Percentiles rank a stretch among this genome's conserved stretches.
Conservation (phyloP, 2,113 vertebrate genomes). For the Calidris pugnax region DNA sequence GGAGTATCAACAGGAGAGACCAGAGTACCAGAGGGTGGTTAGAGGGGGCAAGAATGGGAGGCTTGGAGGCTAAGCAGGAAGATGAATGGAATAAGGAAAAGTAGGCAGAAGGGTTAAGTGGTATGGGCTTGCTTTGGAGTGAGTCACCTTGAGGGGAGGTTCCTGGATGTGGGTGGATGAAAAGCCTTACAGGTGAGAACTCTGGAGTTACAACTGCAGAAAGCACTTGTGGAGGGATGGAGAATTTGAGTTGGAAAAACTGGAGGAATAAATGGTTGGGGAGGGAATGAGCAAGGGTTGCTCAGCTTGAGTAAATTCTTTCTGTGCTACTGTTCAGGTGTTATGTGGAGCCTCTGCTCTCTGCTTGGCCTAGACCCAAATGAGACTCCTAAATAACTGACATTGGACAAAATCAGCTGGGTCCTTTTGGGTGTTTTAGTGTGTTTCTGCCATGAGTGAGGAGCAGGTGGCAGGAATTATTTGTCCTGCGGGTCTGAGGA, state of each 20-base stretch:
- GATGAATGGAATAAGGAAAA: neutral
- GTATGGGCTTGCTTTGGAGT: neutral
- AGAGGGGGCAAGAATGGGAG: neutral
- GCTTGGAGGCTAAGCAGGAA: neutral
- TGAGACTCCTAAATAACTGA: neutral
- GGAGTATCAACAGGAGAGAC: neutral
- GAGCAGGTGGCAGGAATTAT: neutral
- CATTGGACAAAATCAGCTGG: neutral
- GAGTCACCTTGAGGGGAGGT: neutral
- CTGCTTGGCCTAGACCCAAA: neutral
- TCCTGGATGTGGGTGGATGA: neutral
- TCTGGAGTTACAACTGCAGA: neutral
- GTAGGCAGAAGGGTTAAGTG: neutral
- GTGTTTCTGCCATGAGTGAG: neutral
- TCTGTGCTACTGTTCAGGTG: neutral
- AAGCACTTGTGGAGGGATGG: neutral
- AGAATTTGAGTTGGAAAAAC: neutral
- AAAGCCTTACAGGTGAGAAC: neutral
- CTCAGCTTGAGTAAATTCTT: neutral
- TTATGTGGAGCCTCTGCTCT: neutral
- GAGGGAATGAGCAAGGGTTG: neutral
- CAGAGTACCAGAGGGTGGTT: neutral
- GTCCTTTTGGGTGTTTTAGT: neutral
- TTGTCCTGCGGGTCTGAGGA: neutral
- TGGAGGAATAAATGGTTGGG: neutral